Percentiles rank a stretch among this genome's conserved stretches.
Conservation (phyloP, 1,140 invertebrate genomes). For the Lucilia cuprina region DNA sequence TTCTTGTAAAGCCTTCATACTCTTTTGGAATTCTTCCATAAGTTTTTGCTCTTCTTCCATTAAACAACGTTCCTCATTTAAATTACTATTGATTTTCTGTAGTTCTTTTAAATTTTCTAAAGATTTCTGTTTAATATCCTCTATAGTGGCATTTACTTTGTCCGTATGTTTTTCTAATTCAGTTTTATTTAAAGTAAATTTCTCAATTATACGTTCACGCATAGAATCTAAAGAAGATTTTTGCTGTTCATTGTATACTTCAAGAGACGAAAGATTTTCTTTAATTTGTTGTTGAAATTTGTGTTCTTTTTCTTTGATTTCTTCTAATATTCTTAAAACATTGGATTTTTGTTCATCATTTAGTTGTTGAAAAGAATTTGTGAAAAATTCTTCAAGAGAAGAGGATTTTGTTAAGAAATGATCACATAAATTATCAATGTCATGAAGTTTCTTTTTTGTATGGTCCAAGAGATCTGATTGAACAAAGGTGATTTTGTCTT, state of each 20-base stretch:
- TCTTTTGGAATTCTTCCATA: slow-evolving; percentile 43
- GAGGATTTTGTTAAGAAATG: slow-evolving; percentile 31
- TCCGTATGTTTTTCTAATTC: slow-evolving; percentile 41
- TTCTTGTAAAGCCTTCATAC: slow-evolving; percentile 44
- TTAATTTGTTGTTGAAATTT: slow-evolving; percentile 45
- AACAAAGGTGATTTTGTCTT: slow-evolving; percentile 48
- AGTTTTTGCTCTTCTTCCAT: slow-evolving; percentile 42
- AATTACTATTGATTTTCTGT: slow-evolving; percentile 44
- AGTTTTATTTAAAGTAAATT: slow-evolving; percentile 43
- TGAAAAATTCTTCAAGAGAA: slow-evolving; percentile 42
- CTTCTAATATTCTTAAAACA: slow-evolving; percentile 45
- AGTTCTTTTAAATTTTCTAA: slow-evolving; percentile 45
- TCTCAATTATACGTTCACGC: slow-evolving; percentile 44
- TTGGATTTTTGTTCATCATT: slow-evolving; percentile 43
- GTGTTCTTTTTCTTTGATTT: slow-evolving; percentile 45
- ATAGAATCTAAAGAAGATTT: slow-evolving; percentile 45
- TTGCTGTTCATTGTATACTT: slow-evolving; percentile 47
- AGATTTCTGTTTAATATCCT: slow-evolving; percentile 40
- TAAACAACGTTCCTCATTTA: slow-evolving; percentile 46
- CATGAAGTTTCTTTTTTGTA: slow-evolving; percentile 45
- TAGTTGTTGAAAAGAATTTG: slow-evolving; percentile 32
- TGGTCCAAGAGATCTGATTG: slow-evolving; percentile 45
- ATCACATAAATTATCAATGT: slow-evolving; percentile 40
- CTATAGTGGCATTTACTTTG: slow-evolving; percentile 43
- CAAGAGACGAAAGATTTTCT: slow-evolving; percentile 43